These are phyloP conservation scores for Ceratina australensis DNA, from an alignment of 1,140 invertebrate species.

Conservation along the genomic window DNA sequence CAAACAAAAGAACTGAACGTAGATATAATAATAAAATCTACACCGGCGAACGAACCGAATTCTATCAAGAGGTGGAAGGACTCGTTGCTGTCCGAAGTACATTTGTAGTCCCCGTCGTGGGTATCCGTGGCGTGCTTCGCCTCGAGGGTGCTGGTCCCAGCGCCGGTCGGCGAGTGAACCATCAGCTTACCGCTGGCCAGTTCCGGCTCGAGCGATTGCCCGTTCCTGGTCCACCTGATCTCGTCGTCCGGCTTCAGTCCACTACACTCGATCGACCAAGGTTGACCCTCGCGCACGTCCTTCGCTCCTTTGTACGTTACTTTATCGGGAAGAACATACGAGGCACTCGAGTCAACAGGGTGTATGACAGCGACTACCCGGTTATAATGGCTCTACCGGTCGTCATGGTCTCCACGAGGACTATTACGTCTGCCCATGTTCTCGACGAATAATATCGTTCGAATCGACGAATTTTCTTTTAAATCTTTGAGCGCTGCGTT, in stretches of 20 bases:
- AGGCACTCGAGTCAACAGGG: conserved; percentile 41
- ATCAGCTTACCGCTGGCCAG: conserved; percentile 65
- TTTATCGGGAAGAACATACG: conserved; percentile 49
- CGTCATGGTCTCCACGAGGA: not conserved
- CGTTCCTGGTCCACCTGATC: conserved; percentile 74
- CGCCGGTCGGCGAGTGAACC: conserved; percentile 54
- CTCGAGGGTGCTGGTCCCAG: conserved; percentile 60
- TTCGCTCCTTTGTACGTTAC: conserved; percentile 64
- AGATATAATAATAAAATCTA: not conserved
- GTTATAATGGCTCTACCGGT: not conserved
- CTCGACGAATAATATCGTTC: not conserved
- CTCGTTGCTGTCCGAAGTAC: conserved; percentile 60
- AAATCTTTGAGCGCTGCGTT: no score
- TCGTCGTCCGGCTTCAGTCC: conserved; percentile 54
- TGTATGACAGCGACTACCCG: not conserved
- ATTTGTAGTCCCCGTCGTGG: conserved; percentile 75
- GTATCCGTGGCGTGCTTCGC: conserved; percentile 61
- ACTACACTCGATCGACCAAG: conserved; percentile 72
- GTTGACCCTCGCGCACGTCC: conserved; percentile 64
- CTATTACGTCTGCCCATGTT: not conserved
- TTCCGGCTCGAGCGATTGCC: conserved; percentile 66
- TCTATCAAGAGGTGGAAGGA: conserved; percentile 67
- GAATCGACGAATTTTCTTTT: no score
- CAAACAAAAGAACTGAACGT: not conserved
- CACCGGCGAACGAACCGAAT: conserved; percentile 69